phyloP scores from a whole-genome alignment of 2,113 vertebrate genomes.

The Raphicerus campestris region DNA sequence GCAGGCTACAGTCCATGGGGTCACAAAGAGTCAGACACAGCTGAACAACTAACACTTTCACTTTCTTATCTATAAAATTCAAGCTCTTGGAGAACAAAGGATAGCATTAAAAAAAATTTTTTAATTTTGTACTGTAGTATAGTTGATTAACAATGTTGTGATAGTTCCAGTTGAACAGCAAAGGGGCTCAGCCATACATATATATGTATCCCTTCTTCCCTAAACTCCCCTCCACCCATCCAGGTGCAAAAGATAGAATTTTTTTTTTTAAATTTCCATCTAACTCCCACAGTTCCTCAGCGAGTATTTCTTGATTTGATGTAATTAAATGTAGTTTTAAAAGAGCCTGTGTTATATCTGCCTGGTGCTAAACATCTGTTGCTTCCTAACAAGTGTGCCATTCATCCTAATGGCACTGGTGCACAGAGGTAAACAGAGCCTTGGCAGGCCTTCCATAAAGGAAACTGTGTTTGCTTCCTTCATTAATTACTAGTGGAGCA shows the following conservation, averaged over 20 bases:
- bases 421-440: conserved; percentile 66
- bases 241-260: not conserved
- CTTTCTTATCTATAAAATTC: not conserved
- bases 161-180: not conserved
- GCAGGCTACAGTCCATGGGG: not conserved
- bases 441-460: conserved; percentile 61
- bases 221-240: not conserved
- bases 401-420: conserved; percentile 57
- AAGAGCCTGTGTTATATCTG: conserved; percentile 54
- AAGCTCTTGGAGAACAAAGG: not conserved
- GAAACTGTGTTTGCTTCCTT: conserved; percentile 71
- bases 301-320: conserved; percentile 1
- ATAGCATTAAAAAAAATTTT: not conserved
- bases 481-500: conserved; percentile 72
- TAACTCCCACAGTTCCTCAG: not conserved
- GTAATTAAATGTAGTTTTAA: conserved; percentile 34
- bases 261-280: not conserved
- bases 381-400: conserved; percentile 56
- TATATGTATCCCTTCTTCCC: not conserved
- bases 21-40: not conserved
- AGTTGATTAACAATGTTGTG: not conserved
- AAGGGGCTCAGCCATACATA: not conserved
- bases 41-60: not conserved
- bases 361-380: conserved; percentile 64
- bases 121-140: not conserved